phyloP scores from a whole-genome alignment of 2,797 vertebrate genomes.

The Gymnocypris eckloni region DNA sequence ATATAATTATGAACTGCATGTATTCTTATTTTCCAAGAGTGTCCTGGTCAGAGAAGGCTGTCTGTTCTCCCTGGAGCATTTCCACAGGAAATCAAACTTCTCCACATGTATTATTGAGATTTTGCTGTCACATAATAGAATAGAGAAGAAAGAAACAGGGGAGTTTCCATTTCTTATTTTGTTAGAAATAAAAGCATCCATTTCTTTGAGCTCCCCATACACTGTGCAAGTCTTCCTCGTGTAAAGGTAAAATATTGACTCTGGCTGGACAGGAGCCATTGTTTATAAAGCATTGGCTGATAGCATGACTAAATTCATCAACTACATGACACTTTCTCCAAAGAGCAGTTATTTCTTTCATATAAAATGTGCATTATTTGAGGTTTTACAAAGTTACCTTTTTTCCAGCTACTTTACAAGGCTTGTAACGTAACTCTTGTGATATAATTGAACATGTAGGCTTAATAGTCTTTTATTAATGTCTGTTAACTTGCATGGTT shows the following conservation, averaged over 20 bases:
- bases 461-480: not conserved
- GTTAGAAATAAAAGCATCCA: constrained; percentile 11
- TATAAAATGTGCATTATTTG: not conserved
- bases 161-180: constrained; percentile 10
- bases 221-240: constrained; percentile 28
- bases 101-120: constrained; percentile 77
- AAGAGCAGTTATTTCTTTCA: not conserved
- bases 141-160: constrained; percentile 43
- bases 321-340: not conserved
- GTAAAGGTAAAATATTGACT: not conserved
- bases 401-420: not conserved
- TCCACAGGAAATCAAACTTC: constrained; percentile 51
- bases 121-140: constrained; percentile 70
- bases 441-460: not conserved
- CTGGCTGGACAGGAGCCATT: constrained; percentile 1
- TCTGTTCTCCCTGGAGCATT: constrained; percentile 25
- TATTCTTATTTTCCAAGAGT: constrained; percentile 32
- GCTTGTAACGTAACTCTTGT: not conserved
- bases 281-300: constrained; percentile 19
- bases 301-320: constrained; percentile 19
- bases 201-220: constrained; percentile 32
- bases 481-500: too few species aligned
- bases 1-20: constrained; percentile 38
- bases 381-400: not conserved
- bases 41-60: constrained; percentile 8